Conservation (phyloP, 2,113 vertebrate species). For the Cathartes aura region DNA sequence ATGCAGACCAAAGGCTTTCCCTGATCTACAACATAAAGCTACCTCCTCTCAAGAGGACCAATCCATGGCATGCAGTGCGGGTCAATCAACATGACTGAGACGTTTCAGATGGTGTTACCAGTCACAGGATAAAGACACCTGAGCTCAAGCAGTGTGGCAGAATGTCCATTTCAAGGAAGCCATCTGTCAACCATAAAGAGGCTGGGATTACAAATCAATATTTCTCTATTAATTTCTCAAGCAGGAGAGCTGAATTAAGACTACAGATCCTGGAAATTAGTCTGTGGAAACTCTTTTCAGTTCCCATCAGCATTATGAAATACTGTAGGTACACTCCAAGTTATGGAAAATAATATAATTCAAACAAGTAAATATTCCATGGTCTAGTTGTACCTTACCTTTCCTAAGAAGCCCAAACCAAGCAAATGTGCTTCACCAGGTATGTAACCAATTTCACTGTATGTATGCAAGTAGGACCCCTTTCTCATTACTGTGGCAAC, state of each 20-base stretch:
- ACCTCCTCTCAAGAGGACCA: background rate
- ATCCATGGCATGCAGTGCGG: background rate
- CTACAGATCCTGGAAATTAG: background rate
- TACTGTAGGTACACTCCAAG: background rate
- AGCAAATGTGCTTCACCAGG: background rate
- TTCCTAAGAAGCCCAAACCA: background rate
- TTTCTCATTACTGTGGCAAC: background rate
- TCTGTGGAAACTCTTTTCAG: background rate
- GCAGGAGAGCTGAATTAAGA: background rate
- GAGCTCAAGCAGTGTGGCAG: background rate
- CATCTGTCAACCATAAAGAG: background rate
- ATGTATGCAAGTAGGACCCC: background rate
- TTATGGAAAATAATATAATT: background rate
- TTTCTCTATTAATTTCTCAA: background rate
- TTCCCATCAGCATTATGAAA: background rate
- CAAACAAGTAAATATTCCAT: background rate
- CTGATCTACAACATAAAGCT: background rate
- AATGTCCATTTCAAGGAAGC: background rate
- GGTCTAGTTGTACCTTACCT: background rate
- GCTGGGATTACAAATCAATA: background rate
- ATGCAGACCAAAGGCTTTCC: background rate
- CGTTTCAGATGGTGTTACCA: background rate
- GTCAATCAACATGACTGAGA: background rate
- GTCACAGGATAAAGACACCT: background rate
- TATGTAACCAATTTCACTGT: background rate